Evolutionary conservation across 2,888 invertebrate genomes (phyloP).

Genomic region (Yponomeuta cagnagella): DNA sequence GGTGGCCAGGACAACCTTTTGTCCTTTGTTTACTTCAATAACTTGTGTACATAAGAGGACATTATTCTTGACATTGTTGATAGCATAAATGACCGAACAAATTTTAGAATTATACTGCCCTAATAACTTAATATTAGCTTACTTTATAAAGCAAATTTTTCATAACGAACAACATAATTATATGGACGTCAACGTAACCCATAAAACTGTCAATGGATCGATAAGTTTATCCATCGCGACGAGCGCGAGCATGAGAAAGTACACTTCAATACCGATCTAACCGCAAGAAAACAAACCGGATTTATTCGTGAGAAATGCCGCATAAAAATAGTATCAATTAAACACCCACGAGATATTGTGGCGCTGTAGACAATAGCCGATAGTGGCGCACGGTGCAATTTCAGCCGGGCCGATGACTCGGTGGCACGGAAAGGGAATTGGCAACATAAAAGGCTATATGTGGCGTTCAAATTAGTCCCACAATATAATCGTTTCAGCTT

Average conservation of each 20-base stretch:
- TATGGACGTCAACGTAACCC: conserved; percentile 45
- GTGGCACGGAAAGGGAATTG: conserved; percentile 58
- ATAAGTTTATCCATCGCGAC: conserved; percentile 51
- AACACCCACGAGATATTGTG: conserved; percentile 47
- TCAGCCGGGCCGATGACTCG: conserved; percentile 51
- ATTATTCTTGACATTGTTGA: background rate
- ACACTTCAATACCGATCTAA: conserved; percentile 44
- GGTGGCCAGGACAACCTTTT: conserved; percentile 2
- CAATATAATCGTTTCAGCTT: conserved; percentile 68
- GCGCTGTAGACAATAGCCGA: conserved; percentile 36
- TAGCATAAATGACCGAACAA: background rate
- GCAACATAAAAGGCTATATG: conserved; percentile 43
- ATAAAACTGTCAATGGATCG: conserved; percentile 56
- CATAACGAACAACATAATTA: conserved; percentile 51
- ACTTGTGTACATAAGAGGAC: background rate
- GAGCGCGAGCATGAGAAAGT: conserved; percentile 53
- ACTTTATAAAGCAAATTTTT: conserved; percentile 26
- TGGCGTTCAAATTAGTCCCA: conserved; percentile 38
- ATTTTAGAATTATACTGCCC: background rate
- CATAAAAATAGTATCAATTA: conserved; percentile 59
- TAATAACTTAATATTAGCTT: background rate
- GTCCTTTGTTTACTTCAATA: conserved; percentile 8
- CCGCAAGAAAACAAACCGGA: conserved; percentile 35
- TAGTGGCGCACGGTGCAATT: conserved; percentile 28
- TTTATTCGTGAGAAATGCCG: conserved; percentile 46